Evolutionary conservation across 1,140 invertebrate genomes (phyloP).

Genomic region (Eufriesea mexicana): DNA sequence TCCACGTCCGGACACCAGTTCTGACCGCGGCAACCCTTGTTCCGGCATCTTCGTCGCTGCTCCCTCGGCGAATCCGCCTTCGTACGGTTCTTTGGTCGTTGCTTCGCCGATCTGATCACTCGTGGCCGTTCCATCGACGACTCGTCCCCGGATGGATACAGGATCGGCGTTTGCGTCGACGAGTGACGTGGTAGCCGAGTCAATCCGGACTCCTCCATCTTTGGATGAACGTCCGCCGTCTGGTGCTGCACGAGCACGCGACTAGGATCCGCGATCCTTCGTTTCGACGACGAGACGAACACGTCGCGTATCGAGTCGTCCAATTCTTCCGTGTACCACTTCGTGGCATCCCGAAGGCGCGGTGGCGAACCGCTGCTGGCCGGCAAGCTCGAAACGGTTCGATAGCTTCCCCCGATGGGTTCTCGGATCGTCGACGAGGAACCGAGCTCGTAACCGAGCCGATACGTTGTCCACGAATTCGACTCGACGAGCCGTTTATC

Average conservation of each 20-base stretch:
- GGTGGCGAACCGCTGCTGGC: too few species aligned
- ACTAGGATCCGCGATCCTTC: background rate
- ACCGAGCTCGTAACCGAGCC: background rate
- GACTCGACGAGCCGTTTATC: background rate
- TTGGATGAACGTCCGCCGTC: conserved; percentile 9
- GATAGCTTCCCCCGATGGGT: too few species aligned
- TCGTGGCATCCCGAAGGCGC: background rate
- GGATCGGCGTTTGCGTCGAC: conserved; percentile 56
- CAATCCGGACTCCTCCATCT: conserved; percentile 43
- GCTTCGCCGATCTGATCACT: conserved; percentile 63
- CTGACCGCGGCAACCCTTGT: conserved; percentile 72
- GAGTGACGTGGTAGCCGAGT: conserved; percentile 58
- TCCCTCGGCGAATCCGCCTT: conserved; percentile 75
- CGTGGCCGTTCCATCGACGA: conserved; percentile 62
- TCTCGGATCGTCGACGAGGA: background rate
- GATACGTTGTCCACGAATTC: background rate
- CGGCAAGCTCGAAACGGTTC: background rate
- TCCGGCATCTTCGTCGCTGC: conserved; percentile 75
- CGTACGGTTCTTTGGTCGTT: conserved; percentile 72
- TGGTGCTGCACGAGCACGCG: background rate
- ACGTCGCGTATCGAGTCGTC: conserved; percentile 41
- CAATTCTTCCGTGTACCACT: background rate
- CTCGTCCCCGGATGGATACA: conserved; percentile 19
- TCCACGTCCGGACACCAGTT: conserved; percentile 84
- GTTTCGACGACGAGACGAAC: conserved; percentile 39